Evolutionary conservation across 1,140 invertebrate genomes (phyloP).

Genomic region (Ips typographus): DNA sequence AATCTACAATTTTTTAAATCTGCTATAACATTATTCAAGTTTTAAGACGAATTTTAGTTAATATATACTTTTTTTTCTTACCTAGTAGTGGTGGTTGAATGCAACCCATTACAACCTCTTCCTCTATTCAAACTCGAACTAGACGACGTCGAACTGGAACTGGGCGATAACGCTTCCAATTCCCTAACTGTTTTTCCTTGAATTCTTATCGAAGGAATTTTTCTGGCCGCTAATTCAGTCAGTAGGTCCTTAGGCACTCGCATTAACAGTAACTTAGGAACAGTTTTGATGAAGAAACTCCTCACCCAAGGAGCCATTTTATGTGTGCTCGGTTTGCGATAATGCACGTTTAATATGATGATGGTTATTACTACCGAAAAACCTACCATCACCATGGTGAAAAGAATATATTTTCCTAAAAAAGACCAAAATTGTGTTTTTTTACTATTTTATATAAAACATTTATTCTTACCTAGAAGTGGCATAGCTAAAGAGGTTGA

Average conservation of each 20-base stretch:
- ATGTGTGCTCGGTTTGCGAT: slow-evolving; percentile 97
- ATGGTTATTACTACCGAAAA: slow-evolving; percentile 97
- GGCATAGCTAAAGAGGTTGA: slow-evolving; percentile 96
- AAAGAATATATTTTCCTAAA: slow-evolving; percentile 86
- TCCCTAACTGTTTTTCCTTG: slow-evolving; percentile 51
- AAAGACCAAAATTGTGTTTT: neutral
- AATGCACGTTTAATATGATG: slow-evolving; percentile 98
- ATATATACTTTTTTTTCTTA: slow-evolving; percentile 38
- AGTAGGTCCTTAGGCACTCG: slow-evolving; percentile 79
- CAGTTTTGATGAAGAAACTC: slow-evolving; percentile 80
- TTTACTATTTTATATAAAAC: neutral
- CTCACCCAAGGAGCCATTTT: slow-evolving; percentile 93
- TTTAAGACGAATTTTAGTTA: no score
- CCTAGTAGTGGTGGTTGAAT: slow-evolving; percentile 70
- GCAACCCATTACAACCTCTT: slow-evolving; percentile 76
- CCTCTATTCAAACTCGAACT: slow-evolving; percentile 51
- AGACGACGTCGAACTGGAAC: slow-evolving; percentile 73
- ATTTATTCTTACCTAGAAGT: slow-evolving; percentile 68
- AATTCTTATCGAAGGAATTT: slow-evolving; percentile 62
- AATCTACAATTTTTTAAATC: slow-evolving; percentile 57
- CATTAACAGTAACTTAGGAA: slow-evolving; percentile 85
- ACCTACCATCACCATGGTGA: slow-evolving; percentile 97
- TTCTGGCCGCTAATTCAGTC: slow-evolving; percentile 75
- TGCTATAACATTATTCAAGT: slow-evolving; percentile 16
- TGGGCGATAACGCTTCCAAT: slow-evolving; percentile 70